Base-by-base conservation (phyloP, 2,888 invertebrate genomes). In the Homarus gammarus region DNA sequence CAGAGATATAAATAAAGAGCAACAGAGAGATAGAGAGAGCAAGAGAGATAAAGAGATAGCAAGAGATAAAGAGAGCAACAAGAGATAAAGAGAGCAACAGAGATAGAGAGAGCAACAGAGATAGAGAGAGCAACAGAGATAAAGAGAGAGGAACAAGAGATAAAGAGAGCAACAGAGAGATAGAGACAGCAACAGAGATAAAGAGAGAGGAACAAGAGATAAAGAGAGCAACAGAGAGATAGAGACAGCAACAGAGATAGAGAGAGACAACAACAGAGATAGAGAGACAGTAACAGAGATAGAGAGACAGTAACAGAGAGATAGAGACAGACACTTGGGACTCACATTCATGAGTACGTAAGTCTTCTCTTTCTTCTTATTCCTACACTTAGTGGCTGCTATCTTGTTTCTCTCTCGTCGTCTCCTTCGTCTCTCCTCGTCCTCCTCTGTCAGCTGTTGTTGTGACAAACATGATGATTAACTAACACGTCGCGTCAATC, bases 391-490 rank as follows among this genome's bases (percentile, higher is more conserved):
- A 18, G 98, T 98, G 90, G 98, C 98, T 83, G 98, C 98, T 92
- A 98, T 97, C 95, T 98, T 98, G 94, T 98, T 98, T 93, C 98
- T 95, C 94, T 98, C 98, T 93, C 98, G 96, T 93, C 98, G 95
- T 88, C 97, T 95, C 90, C 97, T 95, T 88, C 98, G 95, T 56
- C 98, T 95, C 93, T 98, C 98, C 94, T 98, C 98, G 93, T 98
- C 98, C 95, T 98, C 98, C 79, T 97, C 97, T 15, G 98, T 98
- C 92, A 98, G 94, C 97, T 97, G 94, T 44, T n/a, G n/a, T 78
- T 38, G 33, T n/a, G 36, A 51, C 36, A 44, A 27, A 68, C 22
- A 33, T 68, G 79, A 36, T 51, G n/a, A 36, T 12, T 79, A 49
- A 79, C 27, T 79, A 49, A 79, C 79, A 36, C 33, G 51, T 2